phyloP scores from a whole-genome alignment of 2,797 vertebrate genomes.

The Hydrophis major region DNA sequence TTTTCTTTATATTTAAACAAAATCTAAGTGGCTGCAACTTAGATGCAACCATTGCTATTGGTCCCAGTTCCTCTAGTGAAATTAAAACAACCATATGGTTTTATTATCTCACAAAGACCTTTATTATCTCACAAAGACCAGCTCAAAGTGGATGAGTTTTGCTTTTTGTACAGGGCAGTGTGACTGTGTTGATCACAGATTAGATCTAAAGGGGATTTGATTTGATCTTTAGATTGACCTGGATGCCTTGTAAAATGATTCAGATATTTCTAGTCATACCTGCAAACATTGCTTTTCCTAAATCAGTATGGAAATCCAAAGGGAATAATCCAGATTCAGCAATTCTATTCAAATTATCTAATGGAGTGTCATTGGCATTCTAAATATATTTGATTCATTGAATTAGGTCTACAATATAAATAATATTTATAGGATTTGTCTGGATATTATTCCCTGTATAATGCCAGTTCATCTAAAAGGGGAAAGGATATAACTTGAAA shows the following conservation, averaged over 20 bases:
- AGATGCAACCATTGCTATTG: neutral
- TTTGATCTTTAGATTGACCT: neutral
- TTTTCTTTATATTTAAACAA: neutral
- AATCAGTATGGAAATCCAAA: neutral
- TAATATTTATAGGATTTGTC: neutral
- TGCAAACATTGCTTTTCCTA: neutral
- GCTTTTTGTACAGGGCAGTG: neutral
- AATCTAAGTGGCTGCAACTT: neutral
- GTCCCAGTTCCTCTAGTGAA: neutral
- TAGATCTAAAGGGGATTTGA: neutral
- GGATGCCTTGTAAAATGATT: neutral
- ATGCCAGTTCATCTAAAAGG: neutral
- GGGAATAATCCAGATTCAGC: neutral
- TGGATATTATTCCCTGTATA: neutral
- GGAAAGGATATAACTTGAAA: neutral
- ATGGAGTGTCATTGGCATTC: neutral
- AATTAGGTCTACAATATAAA: neutral
- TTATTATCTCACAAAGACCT: neutral
- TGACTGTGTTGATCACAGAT: neutral
- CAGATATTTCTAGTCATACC: neutral
- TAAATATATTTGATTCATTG: neutral
- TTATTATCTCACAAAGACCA: neutral
- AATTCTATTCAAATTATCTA: neutral
- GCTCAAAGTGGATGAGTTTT: neutral
- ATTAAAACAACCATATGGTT: neutral